A percentile compares a stretch with the other conserved stretches of the same genome.
phyloP scores from a whole-genome alignment of 2,113 vertebrate species.

The Pelusios castaneus region DNA sequence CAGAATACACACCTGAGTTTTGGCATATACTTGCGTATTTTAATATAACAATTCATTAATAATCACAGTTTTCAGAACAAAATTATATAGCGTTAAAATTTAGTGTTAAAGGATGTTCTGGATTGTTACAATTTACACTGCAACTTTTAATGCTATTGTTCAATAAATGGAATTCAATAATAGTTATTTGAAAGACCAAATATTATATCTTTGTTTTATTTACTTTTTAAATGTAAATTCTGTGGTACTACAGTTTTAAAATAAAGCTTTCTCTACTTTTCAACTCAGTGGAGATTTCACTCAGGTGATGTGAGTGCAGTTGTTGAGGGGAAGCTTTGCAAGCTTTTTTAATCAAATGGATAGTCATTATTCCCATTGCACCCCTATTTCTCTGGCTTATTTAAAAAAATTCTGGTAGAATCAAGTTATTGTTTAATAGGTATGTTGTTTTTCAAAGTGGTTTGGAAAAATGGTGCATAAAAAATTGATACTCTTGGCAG shows the following conservation, averaged over 20 bases:
- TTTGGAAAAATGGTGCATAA: background rate
- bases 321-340: slow-evolving; percentile 45
- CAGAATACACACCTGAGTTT: background rate
- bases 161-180: background rate
- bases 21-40: background rate
- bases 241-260: background rate
- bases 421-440: slow-evolving; percentile 10
- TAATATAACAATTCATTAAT: too few relatives aligned
- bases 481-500: background rate
- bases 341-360: slow-evolving; percentile 42
- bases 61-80: background rate
- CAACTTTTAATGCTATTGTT: background rate
- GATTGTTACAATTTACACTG: background rate
- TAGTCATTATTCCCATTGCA: slow-evolving; percentile 39
- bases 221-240: slow-evolving; percentile 15
- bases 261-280: background rate
- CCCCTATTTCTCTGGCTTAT: slow-evolving; percentile 45
- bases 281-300: background rate
- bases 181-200: background rate
- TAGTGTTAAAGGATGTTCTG: background rate
- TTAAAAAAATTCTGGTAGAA: slow-evolving; percentile 48
- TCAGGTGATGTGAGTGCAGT: slow-evolving; percentile 24
- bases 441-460: background rate
- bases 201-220: background rate
- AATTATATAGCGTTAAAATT: background rate